Evolutionary conservation across 2,113 vertebrate species (phyloP).

Genomic region (Dissostichus mawsoni): DNA sequence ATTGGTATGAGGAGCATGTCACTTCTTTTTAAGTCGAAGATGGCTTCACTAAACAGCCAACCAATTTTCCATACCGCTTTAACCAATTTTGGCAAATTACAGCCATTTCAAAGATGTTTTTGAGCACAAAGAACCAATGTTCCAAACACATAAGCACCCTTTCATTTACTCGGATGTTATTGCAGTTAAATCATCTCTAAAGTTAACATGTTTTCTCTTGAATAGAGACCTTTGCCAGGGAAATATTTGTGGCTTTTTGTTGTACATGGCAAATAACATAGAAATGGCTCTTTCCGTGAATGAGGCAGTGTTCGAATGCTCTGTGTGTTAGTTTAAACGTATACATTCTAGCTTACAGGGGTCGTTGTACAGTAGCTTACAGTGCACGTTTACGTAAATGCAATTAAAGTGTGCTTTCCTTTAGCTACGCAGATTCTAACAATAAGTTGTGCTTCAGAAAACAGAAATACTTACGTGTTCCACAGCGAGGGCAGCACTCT

Average conservation of each 20-base stretch:
- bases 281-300: conserved; percentile 36
- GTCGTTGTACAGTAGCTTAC: conserved; percentile 19
- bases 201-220: conserved; percentile 45
- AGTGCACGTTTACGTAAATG: conserved; percentile 24
- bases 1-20: conserved; percentile 67
- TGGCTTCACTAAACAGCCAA: conserved; percentile 54
- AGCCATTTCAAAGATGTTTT: conserved; percentile 69
- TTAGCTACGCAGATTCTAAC: conserved; percentile 3
- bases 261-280: conserved; percentile 45
- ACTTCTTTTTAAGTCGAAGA: conserved; percentile 52
- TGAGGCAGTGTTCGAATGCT: conserved; percentile 30
- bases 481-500: conserved; percentile 96
- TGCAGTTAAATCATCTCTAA: conserved; percentile 66
- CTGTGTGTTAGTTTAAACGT: conserved; percentile 27
- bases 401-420: conserved; percentile 20
- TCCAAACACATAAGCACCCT: conserved; percentile 62
- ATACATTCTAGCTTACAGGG: neutral
- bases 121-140: conserved; percentile 73
- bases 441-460: neutral
- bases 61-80: conserved; percentile 69
- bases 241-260: conserved; percentile 63
- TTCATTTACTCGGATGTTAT: conserved; percentile 64
- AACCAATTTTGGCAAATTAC: conserved; percentile 77
- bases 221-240: conserved; percentile 49
- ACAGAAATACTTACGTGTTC: conserved; percentile 89